Base-by-base conservation (phyloP, 2,113 vertebrate genomes). In the Ophiodon elongatus region DNA sequence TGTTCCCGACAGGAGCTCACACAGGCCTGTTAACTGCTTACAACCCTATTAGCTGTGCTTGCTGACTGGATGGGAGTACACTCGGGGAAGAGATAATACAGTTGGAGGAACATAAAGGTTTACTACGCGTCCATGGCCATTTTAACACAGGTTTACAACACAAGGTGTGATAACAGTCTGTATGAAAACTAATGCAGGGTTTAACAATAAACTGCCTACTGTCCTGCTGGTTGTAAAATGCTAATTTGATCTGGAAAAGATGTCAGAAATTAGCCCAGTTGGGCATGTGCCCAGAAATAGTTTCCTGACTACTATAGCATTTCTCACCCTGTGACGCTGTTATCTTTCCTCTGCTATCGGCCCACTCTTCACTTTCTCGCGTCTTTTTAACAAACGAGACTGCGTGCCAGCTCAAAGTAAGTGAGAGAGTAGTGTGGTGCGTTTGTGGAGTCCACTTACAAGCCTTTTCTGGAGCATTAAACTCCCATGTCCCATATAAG, bases 361-460 rank as follows among this genome's bases (percentile, higher is more conserved):
- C 88, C 79, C 84, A 87, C 90, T 89, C 85, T 1, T 45, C 59
- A 63, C 76, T 81, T 78, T 88, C 63, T 64, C 52, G 59, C 39
- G 8, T 83, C 78, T 83, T 85, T 89, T 76, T 60, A 83, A 76
- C 82, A 77, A 72, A 85, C 57, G 33, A 68, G 71, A 35, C 31
- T 64, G 45, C 23, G 29, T 62, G 78, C 86, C 88, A 90, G 82
- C 86, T 87, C 80, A 84, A 54, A 54, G 82, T 87, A 82, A 83
- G 87, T 91, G 88, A 90, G 68, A 47, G 62, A n/a, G 17, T 33
- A 50, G 68, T 56, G 79, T 62, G 72, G 67, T 41, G 7, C 27
- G 35, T 81, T 62, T 79, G 79, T 84, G 83, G 5, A 60, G 27
- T 29, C 14, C 29, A 19, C 17, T 19, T 33, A 33, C 59, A 19